A percentile compares a stretch with the other conserved stretches of the same genome.
Evolutionary conservation across 2,113 vertebrate genomes (phyloP).

Genomic region (Lamprotornis superbus): DNA sequence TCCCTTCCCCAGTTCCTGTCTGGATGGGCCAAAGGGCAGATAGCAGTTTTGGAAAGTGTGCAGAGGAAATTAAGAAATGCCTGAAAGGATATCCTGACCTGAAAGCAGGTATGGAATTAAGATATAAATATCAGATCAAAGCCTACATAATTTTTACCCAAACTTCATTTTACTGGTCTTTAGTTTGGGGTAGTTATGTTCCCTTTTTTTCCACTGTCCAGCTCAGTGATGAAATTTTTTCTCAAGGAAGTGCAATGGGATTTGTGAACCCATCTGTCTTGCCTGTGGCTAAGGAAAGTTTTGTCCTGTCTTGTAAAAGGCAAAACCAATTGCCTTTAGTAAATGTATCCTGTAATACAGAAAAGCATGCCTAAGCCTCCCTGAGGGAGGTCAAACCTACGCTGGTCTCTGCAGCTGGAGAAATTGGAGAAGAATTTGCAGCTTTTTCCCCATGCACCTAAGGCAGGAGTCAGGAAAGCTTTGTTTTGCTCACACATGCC

Average conservation of each 20-base stretch:
- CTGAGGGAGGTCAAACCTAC: slow-evolving; percentile 13
- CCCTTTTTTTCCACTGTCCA: not conserved
- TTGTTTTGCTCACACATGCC: not conserved
- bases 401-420: slow-evolving; percentile 44
- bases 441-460: not conserved
- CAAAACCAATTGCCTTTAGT: slow-evolving; percentile 1
- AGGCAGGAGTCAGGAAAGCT: not conserved
- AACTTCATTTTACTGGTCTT: not conserved
- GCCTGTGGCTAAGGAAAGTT: slow-evolving; percentile 18
- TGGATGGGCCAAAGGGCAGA: not conserved
- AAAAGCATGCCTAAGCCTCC: not conserved
- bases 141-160: not conserved
- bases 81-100: not conserved
- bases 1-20: not conserved
- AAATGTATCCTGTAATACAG: not conserved
- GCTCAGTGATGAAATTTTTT: not conserved
- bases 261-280: not conserved
- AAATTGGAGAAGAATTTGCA: slow-evolving; percentile 43
- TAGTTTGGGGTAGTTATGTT: not conserved
- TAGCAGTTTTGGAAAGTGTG: not conserved
- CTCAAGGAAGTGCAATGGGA: not conserved
- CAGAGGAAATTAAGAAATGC: not conserved
- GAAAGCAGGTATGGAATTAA: not conserved
- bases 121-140: not conserved
- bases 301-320: not conserved